These are phyloP conservation scores for Ericerus pela DNA, from an alignment of 1,140 invertebrate genomes.

Conservation along the genomic window DNA sequence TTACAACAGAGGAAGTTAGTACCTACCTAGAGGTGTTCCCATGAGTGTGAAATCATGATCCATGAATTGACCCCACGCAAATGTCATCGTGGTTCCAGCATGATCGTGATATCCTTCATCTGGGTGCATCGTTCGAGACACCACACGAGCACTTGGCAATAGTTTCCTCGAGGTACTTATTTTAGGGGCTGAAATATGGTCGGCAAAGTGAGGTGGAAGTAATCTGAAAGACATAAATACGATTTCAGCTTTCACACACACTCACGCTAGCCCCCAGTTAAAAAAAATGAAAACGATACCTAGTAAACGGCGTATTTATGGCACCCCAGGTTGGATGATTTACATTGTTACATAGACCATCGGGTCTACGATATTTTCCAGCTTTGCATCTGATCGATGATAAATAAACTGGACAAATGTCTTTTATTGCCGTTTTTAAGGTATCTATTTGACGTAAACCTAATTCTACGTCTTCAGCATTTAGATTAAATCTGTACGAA, in stretches of 20 bases:
- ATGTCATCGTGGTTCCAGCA: slow-evolving; percentile 83
- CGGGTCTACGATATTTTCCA: slow-evolving; percentile 76
- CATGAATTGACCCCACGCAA: slow-evolving; percentile 89
- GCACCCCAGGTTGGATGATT: slow-evolving; percentile 81
- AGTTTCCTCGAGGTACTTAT: slow-evolving; percentile 54
- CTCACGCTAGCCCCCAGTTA: background rate
- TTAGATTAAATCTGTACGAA: slow-evolving; percentile 57
- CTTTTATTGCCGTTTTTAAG: slow-evolving; percentile 68
- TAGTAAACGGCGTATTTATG: slow-evolving; percentile 64
- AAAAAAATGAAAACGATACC: slow-evolving; percentile 34
- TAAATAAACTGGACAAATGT: slow-evolving; percentile 75
- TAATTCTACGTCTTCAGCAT: slow-evolving; percentile 72
- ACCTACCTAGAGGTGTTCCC: slow-evolving; percentile 62
- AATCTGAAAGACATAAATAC: slow-evolving; percentile 36
- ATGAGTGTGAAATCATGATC: slow-evolving; percentile 86
- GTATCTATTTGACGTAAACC: slow-evolving; percentile 77
- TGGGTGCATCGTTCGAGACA: slow-evolving; percentile 77
- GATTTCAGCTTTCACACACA: background rate
- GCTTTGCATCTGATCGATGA: slow-evolving; percentile 71
- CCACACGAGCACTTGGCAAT: slow-evolving; percentile 62
- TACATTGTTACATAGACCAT: slow-evolving; percentile 86
- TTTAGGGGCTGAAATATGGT: slow-evolving; percentile 65
- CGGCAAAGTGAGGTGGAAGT: slow-evolving; percentile 59
- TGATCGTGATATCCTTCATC: slow-evolving; percentile 85
- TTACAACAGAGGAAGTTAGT: background rate